Percentiles rank a stretch among this genome's conserved stretches.
Evolutionary conservation across 2,113 vertebrate species (phyloP).

Genomic region (Campylomormyrus numenius): DNA sequence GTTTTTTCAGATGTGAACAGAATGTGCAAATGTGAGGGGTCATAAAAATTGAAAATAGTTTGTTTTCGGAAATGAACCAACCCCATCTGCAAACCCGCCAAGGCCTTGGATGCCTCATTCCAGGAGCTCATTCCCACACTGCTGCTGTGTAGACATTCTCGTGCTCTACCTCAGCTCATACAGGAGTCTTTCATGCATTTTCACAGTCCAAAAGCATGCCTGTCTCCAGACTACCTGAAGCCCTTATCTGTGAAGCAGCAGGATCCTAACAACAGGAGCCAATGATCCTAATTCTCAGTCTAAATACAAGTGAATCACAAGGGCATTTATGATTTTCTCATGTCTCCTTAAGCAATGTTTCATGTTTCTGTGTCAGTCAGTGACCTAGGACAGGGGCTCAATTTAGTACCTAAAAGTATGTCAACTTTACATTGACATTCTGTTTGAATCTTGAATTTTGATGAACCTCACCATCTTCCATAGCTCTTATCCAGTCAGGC

Average conservation of each 20-base stretch:
- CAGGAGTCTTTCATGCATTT: background rate
- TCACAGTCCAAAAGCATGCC: background rate
- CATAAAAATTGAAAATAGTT: background rate
- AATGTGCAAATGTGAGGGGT: too few relatives aligned
- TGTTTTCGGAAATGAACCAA: background rate
- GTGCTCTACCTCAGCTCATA: background rate
- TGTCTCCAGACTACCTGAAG: background rate
- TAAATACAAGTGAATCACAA: background rate
- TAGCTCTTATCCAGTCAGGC: background rate
- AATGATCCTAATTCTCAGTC: background rate
- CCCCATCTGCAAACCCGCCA: background rate
- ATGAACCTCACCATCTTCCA: too few relatives aligned
- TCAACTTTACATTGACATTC: too few relatives aligned
- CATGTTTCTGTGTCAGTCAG: background rate
- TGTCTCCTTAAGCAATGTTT: background rate
- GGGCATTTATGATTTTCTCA: background rate
- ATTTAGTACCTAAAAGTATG: too few relatives aligned
- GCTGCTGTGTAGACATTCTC: background rate
- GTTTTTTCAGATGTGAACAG: too few relatives aligned
- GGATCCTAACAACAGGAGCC: background rate
- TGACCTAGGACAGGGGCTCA: too few relatives aligned
- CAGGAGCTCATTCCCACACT: background rate
- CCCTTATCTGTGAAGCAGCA: background rate
- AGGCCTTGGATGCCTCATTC: background rate
- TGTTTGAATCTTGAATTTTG: too few relatives aligned